Evolutionary conservation across 2,113 vertebrate species (phyloP).

Genomic region (Perognathus longimembris): DNA sequence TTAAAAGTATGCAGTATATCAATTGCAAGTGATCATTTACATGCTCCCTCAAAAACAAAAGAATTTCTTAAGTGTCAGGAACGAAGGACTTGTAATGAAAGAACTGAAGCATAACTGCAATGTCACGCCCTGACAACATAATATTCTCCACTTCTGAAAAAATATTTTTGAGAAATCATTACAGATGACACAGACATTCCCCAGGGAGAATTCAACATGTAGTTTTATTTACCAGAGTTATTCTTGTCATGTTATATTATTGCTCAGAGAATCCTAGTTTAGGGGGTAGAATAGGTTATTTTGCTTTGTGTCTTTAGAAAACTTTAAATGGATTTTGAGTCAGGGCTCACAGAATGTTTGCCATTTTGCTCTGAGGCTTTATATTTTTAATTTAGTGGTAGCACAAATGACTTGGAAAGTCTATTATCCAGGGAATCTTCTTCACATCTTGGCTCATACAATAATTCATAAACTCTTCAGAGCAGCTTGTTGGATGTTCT

Average conservation of each 20-base stretch:
- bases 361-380: constrained; percentile 73
- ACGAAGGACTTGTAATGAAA: constrained; percentile 55
- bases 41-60: background rate
- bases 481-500: constrained; percentile 29
- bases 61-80: background rate
- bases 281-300: constrained; percentile 54
- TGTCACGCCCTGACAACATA: constrained; percentile 68
- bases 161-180: constrained; percentile 74
- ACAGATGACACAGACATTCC: constrained; percentile 41
- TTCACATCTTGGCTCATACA: constrained; percentile 37
- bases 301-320: constrained; percentile 67
- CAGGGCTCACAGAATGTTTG: constrained; percentile 60
- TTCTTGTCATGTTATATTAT: constrained; percentile 74
- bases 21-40: constrained; percentile 13
- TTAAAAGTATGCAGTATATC: constrained; percentile 43
- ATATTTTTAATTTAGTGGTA: constrained; percentile 77
- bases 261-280: constrained; percentile 73
- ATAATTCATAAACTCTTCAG: constrained; percentile 12
- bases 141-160: constrained; percentile 73
- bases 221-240: constrained; percentile 74
- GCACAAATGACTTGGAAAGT: constrained; percentile 68
- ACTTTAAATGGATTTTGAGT: constrained; percentile 69
- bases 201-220: constrained; percentile 69
- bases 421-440: constrained; percentile 65
- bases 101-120: constrained; percentile 40